Conservation (phyloP, 1,140 invertebrate genomes). For the Drosophila repletoides region DNA sequence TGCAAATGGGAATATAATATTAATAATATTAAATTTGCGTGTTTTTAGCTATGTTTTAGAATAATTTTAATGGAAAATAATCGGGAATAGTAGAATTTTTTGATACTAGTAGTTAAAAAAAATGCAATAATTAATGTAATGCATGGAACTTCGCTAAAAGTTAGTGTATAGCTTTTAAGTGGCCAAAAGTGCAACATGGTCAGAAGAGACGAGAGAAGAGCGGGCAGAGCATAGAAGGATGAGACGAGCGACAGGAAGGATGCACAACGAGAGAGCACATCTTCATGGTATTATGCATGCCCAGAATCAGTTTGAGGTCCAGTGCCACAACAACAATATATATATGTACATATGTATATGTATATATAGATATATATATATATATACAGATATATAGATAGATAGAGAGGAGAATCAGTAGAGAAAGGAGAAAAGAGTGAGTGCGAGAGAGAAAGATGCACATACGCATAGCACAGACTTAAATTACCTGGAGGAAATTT, state of each 20-base stretch:
- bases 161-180: constrained; percentile 55
- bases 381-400: background rate
- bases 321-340: constrained; percentile 61
- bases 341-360: constrained; percentile 1
- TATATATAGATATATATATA: constrained; percentile 2
- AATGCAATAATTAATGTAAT: too few species aligned
- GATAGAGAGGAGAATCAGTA: too few species aligned
- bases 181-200: constrained; percentile 68
- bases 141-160: background rate
- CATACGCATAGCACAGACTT: constrained; percentile 17
- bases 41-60: too few species aligned
- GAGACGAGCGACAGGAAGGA: constrained; percentile 27
- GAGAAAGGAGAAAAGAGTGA: too few species aligned
- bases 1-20: too few species aligned
- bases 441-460: background rate
- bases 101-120: too few species aligned
- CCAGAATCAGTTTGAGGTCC: constrained; percentile 37
- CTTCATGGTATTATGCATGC: constrained; percentile 30
- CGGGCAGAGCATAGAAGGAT: background rate
- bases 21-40: too few species aligned
- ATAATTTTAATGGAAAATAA: too few species aligned
- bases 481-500: constrained; percentile 79
- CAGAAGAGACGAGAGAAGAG: constrained; percentile 19
- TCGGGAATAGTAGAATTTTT: too few species aligned
- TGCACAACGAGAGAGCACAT: constrained; percentile 25